Conservation (phyloP, 1,140 invertebrate genomes). For the Atta texana region DNA sequence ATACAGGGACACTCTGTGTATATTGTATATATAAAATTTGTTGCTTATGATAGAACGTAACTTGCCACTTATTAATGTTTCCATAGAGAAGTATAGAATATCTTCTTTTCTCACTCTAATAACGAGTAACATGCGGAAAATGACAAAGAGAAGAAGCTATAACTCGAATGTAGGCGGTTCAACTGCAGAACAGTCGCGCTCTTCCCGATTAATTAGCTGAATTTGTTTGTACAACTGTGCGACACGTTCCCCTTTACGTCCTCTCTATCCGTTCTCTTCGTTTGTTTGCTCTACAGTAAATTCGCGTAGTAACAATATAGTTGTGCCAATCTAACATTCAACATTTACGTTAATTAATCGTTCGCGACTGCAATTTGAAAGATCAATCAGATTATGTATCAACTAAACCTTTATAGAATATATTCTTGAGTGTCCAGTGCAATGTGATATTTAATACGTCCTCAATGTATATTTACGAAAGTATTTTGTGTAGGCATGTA, state of each 20-base stretch:
- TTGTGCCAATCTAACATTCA: conserved; percentile 30
- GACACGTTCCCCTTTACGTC: not conserved
- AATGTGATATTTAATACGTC: not conserved
- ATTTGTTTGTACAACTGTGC: conserved; percentile 47
- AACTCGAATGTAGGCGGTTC: not conserved
- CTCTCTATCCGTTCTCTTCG: not conserved
- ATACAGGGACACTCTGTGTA: too few relatives aligned
- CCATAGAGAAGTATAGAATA: not conserved
- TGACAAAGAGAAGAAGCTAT: not conserved
- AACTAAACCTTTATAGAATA: not conserved
- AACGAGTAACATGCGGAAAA: not conserved
- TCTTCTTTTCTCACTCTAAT: not conserved
- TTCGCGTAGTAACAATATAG: conserved; percentile 32
- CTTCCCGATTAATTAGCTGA: conserved; percentile 55
- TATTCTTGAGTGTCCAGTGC: not conserved
- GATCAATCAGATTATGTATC: not conserved
- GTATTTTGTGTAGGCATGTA: not conserved
- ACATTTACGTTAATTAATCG: conserved; percentile 26
- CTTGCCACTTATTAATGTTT: conserved; percentile 43
- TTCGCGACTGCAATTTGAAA: conserved; percentile 35
- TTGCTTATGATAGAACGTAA: conserved; percentile 8
- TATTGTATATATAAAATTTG: not conserved
- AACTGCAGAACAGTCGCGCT: conserved; percentile 26
- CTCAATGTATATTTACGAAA: not conserved
- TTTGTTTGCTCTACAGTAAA: conserved; percentile 17